Conservation (phyloP, 1,140 invertebrate genomes). For the Drosophila kepulauana region DNA sequence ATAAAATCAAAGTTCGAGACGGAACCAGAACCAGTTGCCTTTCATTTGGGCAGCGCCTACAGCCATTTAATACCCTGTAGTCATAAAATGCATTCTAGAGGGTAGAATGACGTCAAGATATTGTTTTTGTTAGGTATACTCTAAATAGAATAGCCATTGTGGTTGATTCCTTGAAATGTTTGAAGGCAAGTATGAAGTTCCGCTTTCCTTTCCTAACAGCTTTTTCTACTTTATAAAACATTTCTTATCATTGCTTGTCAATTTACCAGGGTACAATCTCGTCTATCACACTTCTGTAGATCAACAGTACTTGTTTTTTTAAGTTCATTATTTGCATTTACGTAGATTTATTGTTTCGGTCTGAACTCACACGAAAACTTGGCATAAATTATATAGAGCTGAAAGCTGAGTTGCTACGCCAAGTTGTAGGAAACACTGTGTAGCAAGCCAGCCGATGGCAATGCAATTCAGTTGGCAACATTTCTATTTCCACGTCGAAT, state of each 20-base stretch:
- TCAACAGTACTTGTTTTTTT: slow-evolving; percentile 4
- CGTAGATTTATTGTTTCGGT: slow-evolving; percentile 68
- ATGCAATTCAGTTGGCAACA: slow-evolving; percentile 11
- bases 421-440: slow-evolving; percentile 12
- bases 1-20: slow-evolving; percentile 35
- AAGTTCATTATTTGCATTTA: slow-evolving; percentile 59
- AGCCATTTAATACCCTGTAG: slow-evolving; percentile 24
- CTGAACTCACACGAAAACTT: slow-evolving; percentile 62
- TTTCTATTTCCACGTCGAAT: slow-evolving; percentile 29
- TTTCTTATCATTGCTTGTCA: neutral
- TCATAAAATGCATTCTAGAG: neutral
- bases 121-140: neutral
- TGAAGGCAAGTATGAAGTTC: too few species aligned
- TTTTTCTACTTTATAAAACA: too few species aligned
- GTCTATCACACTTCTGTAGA: neutral
- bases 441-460: neutral
- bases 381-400: slow-evolving; percentile 57
- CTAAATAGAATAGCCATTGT: neutral
- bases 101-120: neutral
- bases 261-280: neutral
- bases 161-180: too few species aligned
- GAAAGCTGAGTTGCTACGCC: neutral
- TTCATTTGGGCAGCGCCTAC: slow-evolving; percentile 63
- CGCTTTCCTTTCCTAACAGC: too few species aligned
- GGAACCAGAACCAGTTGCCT: slow-evolving; percentile 71